Evolutionary conservation across 1,140 invertebrate genomes (phyloP).

Genomic region (Nomia melanderi): DNA sequence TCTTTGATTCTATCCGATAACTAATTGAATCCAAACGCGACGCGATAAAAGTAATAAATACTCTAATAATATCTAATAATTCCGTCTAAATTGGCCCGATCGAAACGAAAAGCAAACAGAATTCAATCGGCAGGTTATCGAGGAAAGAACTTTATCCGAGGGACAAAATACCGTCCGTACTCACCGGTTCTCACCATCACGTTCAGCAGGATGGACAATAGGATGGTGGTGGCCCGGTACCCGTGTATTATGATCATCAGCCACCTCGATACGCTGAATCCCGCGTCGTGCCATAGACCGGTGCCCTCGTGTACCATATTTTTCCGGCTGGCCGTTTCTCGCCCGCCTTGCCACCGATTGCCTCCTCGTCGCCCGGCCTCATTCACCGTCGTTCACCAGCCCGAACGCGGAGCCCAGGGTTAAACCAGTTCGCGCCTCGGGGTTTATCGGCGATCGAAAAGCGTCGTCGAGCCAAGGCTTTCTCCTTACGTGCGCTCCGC

Average conservation of each 20-base stretch:
- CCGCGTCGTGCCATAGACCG: constrained; percentile 63
- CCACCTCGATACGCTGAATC: constrained; percentile 66
- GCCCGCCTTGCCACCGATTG: constrained; percentile 36
- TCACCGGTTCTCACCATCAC: constrained; percentile 69
- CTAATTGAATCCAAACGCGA: too few relatives aligned
- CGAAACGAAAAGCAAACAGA: too few relatives aligned
- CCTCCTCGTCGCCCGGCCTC: constrained; percentile 38
- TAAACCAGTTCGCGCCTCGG: not conserved
- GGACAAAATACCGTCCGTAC: constrained; percentile 41
- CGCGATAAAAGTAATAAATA: too few relatives aligned
- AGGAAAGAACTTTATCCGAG: too few relatives aligned
- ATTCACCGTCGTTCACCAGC: constrained; percentile 56
- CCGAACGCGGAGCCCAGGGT: not conserved
- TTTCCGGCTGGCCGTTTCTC: constrained; percentile 52
- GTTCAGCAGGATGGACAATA: constrained; percentile 69
- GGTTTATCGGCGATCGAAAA: constrained; percentile 8
- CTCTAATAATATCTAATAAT: too few relatives aligned
- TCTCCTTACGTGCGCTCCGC: not conserved
- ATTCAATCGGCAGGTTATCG: too few relatives aligned
- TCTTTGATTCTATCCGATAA: too few relatives aligned
- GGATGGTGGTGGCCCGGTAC: constrained; percentile 63
- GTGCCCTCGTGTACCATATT: constrained; percentile 69
- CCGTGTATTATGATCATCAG: constrained; percentile 70
- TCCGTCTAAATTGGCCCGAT: too few relatives aligned
- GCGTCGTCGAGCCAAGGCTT: not conserved